A percentile compares a stretch with the other conserved stretches of the same genome.
phyloP scores from a whole-genome alignment of 1,140 invertebrate genomes.

The Conopomorpha cramerella region DNA sequence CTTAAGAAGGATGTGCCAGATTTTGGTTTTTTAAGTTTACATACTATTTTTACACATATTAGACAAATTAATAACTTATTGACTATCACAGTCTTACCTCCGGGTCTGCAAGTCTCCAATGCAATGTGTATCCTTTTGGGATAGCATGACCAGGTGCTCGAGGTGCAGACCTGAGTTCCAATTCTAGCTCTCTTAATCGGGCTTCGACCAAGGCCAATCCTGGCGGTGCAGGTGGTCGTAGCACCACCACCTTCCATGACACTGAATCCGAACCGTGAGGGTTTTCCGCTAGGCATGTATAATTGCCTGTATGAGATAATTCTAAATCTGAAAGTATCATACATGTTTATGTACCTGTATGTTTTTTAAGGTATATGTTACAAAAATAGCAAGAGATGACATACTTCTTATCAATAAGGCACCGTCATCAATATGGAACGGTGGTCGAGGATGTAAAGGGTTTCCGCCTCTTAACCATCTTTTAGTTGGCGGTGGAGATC shows the following conservation, averaged over 20 bases:
- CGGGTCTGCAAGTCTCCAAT: conserved; percentile 42
- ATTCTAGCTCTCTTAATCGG: conserved; percentile 63
- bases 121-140: conserved; percentile 33
- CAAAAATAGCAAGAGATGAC: conserved; percentile 7
- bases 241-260: conserved; percentile 76
- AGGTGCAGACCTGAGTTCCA: conserved; percentile 65
- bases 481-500: conserved; percentile 67
- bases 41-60: too few species aligned
- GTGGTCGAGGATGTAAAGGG: conserved; percentile 63
- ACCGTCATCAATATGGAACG: conserved; percentile 64
- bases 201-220: conserved; percentile 66
- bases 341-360: too few species aligned
- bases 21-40: too few species aligned
- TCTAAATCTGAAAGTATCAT: conserved; percentile 55
- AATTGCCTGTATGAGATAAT: conserved; percentile 76
- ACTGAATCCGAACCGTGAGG: conserved; percentile 82
- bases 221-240: conserved; percentile 73
- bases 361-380: not conserved
- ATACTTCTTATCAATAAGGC: conserved; percentile 66
- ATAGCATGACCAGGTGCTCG: conserved; percentile 39
- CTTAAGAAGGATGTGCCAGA: too few species aligned
- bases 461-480: conserved; percentile 66
- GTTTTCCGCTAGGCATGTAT: conserved; percentile 85
- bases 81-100: too few species aligned
- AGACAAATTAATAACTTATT: too few species aligned